phyloP scores from a whole-genome alignment of 2,113 vertebrate species.

The Dromaius novaehollandiae region DNA sequence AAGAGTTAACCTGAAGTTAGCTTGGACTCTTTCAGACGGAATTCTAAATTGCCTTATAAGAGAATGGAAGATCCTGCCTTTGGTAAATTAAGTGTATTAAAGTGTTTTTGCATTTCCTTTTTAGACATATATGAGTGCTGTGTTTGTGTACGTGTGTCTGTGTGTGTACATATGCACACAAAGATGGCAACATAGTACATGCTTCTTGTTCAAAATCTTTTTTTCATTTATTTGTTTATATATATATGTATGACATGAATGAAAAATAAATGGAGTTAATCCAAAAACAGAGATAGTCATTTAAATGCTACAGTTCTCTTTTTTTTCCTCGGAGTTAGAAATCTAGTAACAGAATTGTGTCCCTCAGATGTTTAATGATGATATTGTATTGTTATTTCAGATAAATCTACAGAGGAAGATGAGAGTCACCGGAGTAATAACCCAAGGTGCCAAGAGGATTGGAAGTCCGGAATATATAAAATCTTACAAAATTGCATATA shows the following conservation, averaged over 20 bases:
- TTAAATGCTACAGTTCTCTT: neutral
- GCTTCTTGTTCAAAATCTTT: accelerated
- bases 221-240: neutral
- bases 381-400: slow-evolving; percentile 70
- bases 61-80: neutral
- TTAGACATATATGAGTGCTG: neutral
- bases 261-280: neutral
- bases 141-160: accelerated
- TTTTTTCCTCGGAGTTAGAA: neutral
- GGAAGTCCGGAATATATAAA: slow-evolving; percentile 98
- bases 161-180: neutral
- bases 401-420: slow-evolving; percentile 98
- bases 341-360: neutral
- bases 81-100: neutral
- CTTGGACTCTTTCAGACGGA: neutral
- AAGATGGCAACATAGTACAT: neutral
- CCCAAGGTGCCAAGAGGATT: slow-evolving; percentile 97
- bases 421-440: slow-evolving; percentile 97
- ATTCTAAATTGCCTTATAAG: neutral
- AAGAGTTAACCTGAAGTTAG: neutral
- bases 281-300: neutral
- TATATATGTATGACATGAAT: neutral
- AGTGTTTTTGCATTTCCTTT: neutral
- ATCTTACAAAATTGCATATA: slow-evolving; percentile 98
- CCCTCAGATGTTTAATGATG: neutral